A percentile compares a stretch with the other conserved stretches of the same genome.
These are phyloP conservation scores for Chromobotia macracanthus DNA, from an alignment of 2,797 vertebrate species.

Conservation along the genomic window DNA sequence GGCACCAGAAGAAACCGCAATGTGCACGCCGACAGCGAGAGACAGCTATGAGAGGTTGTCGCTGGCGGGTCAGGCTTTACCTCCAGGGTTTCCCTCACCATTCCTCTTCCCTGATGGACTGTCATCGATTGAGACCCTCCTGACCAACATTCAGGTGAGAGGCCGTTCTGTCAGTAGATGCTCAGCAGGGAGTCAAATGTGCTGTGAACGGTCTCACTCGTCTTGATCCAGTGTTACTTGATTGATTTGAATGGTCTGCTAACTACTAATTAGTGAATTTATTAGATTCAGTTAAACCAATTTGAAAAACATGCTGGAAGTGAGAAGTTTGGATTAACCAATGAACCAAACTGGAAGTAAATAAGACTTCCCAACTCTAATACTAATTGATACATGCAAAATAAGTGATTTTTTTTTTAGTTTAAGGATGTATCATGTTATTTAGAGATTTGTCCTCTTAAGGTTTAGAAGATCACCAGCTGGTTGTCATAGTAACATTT, in stretches of 20 bases:
- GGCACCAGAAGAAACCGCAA: conserved; percentile 90
- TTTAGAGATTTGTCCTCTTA: not conserved
- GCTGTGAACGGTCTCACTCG: not conserved
- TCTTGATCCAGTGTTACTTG: not conserved
- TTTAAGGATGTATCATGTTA: not conserved
- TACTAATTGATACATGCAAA: not conserved
- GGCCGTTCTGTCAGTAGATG: not conserved
- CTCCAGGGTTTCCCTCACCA: conserved; percentile 95
- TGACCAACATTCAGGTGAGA: conserved; percentile 93
- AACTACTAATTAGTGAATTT: not conserved
- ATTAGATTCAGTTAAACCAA: not conserved
- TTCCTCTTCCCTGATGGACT: conserved; percentile 98
- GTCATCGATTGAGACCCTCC: conserved; percentile 99
- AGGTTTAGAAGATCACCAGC: not conserved
- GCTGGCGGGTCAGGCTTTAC: conserved; percentile 90
- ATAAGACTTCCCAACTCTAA: not conserved
- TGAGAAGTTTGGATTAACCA: not conserved
- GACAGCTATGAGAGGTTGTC: conserved; percentile 98
- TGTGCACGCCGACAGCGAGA: conserved; percentile 97
- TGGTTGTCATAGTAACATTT: conserved; percentile 17
- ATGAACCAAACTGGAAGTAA: not conserved
- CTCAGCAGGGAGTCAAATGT: not conserved
- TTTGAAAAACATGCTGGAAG: not conserved
- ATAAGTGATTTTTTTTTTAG: not conserved
- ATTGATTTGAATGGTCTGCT: not conserved